These are phyloP conservation scores for Cantharis flavilabris DNA, from an alignment of 2,888 invertebrate species.

Conservation along the genomic window DNA sequence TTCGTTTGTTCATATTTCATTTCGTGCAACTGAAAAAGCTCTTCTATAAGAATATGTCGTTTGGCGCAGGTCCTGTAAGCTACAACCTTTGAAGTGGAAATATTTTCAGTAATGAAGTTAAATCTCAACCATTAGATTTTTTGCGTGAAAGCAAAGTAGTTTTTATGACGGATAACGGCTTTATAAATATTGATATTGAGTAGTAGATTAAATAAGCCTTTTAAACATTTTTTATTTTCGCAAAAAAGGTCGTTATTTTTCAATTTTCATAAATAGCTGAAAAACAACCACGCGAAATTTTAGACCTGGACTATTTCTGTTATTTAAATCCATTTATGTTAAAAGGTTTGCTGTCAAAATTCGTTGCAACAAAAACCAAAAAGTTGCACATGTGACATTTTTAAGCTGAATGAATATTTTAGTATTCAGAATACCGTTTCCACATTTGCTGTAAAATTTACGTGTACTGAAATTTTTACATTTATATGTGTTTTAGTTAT, in stretches of 20 bases:
- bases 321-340: not conserved
- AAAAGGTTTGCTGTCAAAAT: not conserved
- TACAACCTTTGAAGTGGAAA: not conserved
- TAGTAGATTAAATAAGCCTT: not conserved
- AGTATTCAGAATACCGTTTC: slow-evolving; percentile 1
- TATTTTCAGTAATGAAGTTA: not conserved
- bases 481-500: not conserved
- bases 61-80: not conserved
- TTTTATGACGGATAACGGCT: not conserved
- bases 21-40: not conserved
- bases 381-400: slow-evolving; percentile 3
- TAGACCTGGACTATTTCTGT: not conserved
- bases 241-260: not conserved
- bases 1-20: not conserved
- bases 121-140: not conserved
- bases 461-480: not conserved
- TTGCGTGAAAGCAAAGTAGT: not conserved
- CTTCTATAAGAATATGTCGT: not conserved
- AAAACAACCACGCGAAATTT: not conserved
- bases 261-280: not conserved
- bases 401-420: slow-evolving; percentile 3
- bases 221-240: not conserved
- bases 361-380: not conserved
- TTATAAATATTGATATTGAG: not conserved
- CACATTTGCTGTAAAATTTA: slow-evolving; percentile 3